Evolutionary conservation across 35 echinoderm and acorn worm genomes (phyloP), one percentile per base, ranked within the genome.

Genomic region (Heliocidaris erythrogramma): DNA sequence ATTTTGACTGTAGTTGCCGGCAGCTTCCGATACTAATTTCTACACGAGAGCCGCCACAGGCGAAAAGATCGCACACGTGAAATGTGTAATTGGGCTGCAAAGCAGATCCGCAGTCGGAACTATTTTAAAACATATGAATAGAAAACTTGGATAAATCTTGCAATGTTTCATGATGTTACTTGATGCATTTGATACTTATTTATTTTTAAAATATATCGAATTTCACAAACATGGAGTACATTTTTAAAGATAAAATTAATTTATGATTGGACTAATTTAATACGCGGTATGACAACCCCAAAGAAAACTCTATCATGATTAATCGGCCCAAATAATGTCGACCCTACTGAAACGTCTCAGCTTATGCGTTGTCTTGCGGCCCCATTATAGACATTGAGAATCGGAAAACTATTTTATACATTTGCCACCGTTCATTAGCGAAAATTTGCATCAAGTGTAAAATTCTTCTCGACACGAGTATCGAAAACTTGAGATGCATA

Each of bases 1-100:
- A 89, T 89, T 47, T 89, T 89, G 87, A 89, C 87, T 89, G 87
- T 89, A 47, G 30, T 47, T 89, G 87, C 87, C 29, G 31, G 87
- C 87, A 89, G 87, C 47, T 48, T 89, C 24, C 47, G 87, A 32
- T 47, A 0, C 4, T 17, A 89, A 47, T 89, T 14, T 27, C 7
- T 8, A 16, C 87, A 89, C 87, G 87, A 32, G 87, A 89, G 87
- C 87, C 47, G 29, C 30, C 87, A 89, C 87, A 89, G 87, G 87
- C 87, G 87, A 89, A 89, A 89, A 89, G 87, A 89, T 89, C 87
- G 13, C 31, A 2, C 18, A 3, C 0, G 0, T 6, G 32, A 47
- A 14, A 89, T 3, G 29, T 89, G 31, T 32, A 30, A 89, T 47
- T 14, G 87, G 32, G 87, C 30, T 86, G 32, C n/a, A n/a, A 48